A percentile compares a stretch with the other conserved stretches of the same genome.
These are phyloP conservation scores for Channallabes apus DNA, from an alignment of 2,797 vertebrate species.

Conservation along the genomic window DNA sequence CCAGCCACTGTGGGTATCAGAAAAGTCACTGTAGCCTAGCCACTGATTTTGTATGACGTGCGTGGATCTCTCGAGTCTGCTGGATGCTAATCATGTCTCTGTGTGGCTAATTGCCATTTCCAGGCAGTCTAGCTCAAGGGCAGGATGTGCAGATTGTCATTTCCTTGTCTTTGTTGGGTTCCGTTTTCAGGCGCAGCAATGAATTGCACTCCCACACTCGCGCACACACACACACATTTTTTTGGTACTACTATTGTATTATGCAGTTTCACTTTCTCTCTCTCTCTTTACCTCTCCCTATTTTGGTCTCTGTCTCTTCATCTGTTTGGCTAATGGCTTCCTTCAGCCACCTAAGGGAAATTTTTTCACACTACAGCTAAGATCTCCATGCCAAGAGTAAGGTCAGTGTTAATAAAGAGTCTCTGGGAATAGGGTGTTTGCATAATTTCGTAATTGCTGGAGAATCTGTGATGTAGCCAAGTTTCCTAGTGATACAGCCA, in stretches of 20 bases:
- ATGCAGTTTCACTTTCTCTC: background rate
- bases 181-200: conserved; percentile 40
- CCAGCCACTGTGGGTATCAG: conserved; percentile 46
- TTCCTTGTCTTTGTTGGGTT: conserved; percentile 53
- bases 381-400: conserved; percentile 27
- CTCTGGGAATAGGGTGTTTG: conserved; percentile 39
- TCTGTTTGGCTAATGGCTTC: conserved; percentile 47
- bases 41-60: conserved; percentile 34
- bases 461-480: conserved; percentile 22
- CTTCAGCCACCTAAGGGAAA: conserved; percentile 43
- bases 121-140: conserved; percentile 51
- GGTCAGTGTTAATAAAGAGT: conserved; percentile 56
- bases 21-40: conserved; percentile 34
- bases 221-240: background rate
- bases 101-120: conserved; percentile 56
- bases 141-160: conserved; percentile 54
- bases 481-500: conserved; percentile 30
- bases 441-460: conserved; percentile 24
- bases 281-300: background rate
- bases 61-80: conserved; percentile 31
- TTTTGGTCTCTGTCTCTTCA: background rate
- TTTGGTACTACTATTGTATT: conserved; percentile 24
- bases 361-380: conserved; percentile 40
- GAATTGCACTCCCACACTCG: background rate
- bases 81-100: conserved; percentile 55